phyloP scores from a whole-genome alignment of 2,113 vertebrate genomes.

The Pelodiscus sinensis region DNA sequence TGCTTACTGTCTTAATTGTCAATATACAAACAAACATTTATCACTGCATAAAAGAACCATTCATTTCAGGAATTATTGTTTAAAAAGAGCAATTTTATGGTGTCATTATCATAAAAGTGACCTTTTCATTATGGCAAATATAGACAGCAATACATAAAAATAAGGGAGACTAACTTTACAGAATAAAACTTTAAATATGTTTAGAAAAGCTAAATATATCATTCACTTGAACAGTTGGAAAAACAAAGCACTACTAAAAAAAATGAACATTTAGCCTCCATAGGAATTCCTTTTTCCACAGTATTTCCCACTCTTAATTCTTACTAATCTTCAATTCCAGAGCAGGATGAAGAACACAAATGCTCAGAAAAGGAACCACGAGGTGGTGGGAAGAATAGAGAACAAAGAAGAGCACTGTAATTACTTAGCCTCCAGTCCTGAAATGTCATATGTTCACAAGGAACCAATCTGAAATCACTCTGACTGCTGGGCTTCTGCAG shows the following conservation, averaged over 20 bases:
- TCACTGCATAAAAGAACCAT: not conserved
- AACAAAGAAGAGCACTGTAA: not conserved
- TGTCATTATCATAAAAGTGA: not conserved
- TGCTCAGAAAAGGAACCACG: not conserved
- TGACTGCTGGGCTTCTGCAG: not conserved
- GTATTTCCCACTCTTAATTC: not conserved
- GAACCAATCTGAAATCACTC: not conserved
- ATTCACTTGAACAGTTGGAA: not conserved
- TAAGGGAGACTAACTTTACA: not conserved
- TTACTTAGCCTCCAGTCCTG: not conserved
- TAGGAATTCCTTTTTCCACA: not conserved
- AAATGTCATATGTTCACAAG: fast-evolving
- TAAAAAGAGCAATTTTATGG: not conserved
- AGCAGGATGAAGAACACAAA: fast-evolving
- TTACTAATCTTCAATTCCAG: not conserved
- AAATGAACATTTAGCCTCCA: not conserved
- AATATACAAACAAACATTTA: not conserved
- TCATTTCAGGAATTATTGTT: not conserved
- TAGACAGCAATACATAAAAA: not conserved
- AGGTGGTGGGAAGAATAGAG: not conserved
- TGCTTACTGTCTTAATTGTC: not conserved
- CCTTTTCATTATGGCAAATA: not conserved
- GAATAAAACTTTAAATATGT: not conserved
- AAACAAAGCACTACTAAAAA: not conserved
- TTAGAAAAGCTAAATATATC: not conserved